Evolutionary conservation across 2,888 invertebrate species (phyloP), one percentile per base, ranked within the genome.

Genomic region (Nomada flava): DNA sequence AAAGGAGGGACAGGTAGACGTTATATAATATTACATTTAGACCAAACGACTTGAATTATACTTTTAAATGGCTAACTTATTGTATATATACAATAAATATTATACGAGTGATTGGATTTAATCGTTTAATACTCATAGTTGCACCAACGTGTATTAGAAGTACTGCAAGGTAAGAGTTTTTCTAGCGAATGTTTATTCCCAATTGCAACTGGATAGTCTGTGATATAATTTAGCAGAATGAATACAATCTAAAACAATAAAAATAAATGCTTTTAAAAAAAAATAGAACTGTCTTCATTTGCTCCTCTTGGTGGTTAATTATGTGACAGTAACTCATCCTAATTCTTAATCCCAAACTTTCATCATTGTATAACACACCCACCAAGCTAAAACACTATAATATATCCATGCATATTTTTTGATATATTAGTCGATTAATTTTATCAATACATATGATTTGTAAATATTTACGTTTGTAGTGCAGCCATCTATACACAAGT

Each of bases 141-240:
- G 64, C 83, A 83, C 82, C 71, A 53, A 82, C 53, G 67, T 36
- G 62, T 71, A 52, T 36, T 76, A 76, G 76, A 71, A 57, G 52
- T 79, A 79, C 62, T 20, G 67, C 71, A 68, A 82, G 15, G 29
- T 84, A 77, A 82, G 57, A 72, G 23, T 76, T 77, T 75, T 85
- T 86, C 75, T 86, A 88, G 83, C 74, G 23, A 55, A 79, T 83
- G 64, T 85, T 86, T 85, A 84, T 85, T 82, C 74, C 68, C 68
- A 84, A 75, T 18, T 74, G 76, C 77, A 76, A 86, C 79, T 63
- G 70, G 75, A 86, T 88, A 88, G 88, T 87, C 88, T 88, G 88
- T 88, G 88, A 88, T 80, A 82, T 80, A 83, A 83, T 83, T 82
- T 86, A 82, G 74, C 79, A 77, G 83, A 88, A 86, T 82, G 47